phyloP scores from a whole-genome alignment of 2,113 vertebrate species.

The Litocranius walleri region DNA sequence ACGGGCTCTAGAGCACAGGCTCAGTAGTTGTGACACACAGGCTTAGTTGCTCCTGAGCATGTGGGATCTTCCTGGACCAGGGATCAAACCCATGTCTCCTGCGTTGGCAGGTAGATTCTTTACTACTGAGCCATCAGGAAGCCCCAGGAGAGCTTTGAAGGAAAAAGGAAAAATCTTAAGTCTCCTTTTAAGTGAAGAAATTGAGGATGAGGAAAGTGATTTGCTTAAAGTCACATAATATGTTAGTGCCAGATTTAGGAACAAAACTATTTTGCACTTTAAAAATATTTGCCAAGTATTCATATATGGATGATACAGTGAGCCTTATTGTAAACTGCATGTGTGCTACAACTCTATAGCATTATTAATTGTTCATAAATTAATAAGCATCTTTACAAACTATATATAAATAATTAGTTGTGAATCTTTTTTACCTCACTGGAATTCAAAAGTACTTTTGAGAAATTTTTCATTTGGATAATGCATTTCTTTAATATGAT shows the following conservation, averaged over 20 bases:
- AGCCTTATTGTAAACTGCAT: not conserved
- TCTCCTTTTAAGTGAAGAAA: conserved; percentile 29
- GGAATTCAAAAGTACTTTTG: conserved; percentile 23
- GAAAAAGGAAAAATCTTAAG: conserved; percentile 12
- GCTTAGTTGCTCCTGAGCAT: not conserved
- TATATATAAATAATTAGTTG: not conserved
- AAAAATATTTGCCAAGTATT: not conserved
- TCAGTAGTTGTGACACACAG: not conserved
- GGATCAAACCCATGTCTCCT: not conserved
- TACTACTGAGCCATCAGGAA: not conserved
- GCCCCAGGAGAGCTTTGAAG: not conserved
- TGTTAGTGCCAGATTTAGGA: not conserved
- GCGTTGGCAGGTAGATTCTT: not conserved
- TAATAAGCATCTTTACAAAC: not conserved
- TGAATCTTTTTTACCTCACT: not conserved
- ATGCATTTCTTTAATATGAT: conserved; percentile 37
- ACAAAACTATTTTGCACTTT: not conserved
- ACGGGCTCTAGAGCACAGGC: not conserved
- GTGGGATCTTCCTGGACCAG: not conserved
- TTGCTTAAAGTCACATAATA: not conserved
- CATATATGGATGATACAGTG: not conserved
- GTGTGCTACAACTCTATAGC: not conserved
- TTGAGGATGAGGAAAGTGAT: not conserved
- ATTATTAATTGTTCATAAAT: not conserved
- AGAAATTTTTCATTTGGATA: conserved; percentile 3